Evolutionary conservation across 2,797 vertebrate species (phyloP).

Genomic region (Diplodus sargus): DNA sequence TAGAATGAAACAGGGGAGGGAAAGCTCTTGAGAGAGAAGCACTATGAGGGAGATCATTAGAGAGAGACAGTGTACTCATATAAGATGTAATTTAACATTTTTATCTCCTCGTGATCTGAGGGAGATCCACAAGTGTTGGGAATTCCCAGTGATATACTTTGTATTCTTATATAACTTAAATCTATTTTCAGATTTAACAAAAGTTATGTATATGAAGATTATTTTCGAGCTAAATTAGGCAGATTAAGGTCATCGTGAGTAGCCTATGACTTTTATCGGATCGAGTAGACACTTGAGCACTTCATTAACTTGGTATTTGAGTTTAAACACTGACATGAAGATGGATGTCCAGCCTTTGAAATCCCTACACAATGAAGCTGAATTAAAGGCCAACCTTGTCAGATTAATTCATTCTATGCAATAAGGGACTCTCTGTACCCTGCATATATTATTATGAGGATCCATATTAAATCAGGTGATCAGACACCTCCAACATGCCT

Average conservation of each 20-base stretch:
- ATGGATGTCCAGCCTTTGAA: conserved; percentile 24
- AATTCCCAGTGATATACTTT: not conserved
- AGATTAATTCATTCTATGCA: conserved; percentile 39
- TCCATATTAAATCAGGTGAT: not conserved
- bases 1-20: conserved; percentile 10
- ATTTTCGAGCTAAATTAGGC: not conserved
- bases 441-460: not conserved
- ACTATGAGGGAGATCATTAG: conserved; percentile 25
- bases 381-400: conserved; percentile 61
- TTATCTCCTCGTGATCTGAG: not conserved
- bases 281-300: not conserved
- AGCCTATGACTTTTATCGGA: conserved; percentile 7
- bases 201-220: not conserved
- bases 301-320: conserved; percentile 25
- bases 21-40: conserved; percentile 15
- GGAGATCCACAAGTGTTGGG: not conserved
- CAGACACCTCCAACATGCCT: not conserved
- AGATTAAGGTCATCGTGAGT: not conserved
- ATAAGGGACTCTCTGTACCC: not conserved
- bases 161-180: no score
- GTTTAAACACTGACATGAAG: conserved; percentile 17
- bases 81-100: conserved; percentile 27
- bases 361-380: conserved; percentile 21
- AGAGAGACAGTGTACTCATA: conserved; percentile 10
- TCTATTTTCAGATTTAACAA: not conserved